phyloP scores from a whole-genome alignment of 1,140 invertebrate species.

The Papilio helenus region DNA sequence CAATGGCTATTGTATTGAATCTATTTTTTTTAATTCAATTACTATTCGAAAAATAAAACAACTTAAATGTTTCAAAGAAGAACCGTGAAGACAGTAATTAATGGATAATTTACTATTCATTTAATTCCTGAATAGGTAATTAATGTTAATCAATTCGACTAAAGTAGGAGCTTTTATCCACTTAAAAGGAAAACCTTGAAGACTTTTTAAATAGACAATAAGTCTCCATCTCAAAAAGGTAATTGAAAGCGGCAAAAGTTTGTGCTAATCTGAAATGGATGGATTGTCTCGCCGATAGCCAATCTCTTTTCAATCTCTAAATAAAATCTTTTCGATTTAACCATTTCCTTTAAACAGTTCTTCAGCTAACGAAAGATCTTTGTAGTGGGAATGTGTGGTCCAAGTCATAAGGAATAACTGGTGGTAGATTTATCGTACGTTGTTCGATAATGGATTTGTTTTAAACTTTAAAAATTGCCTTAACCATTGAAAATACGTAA shows the following conservation, averaged over 20 bases:
- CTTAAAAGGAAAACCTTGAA: not conserved
- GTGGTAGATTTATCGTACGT: not conserved
- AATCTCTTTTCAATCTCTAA: constrained; percentile 25
- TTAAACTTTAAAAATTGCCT: too few species aligned
- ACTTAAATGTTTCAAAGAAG: not conserved
- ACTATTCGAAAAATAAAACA: not conserved
- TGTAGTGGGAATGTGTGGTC: constrained; percentile 7
- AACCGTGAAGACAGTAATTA: not conserved
- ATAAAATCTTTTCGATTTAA: constrained; percentile 37
- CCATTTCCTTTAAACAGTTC: constrained; percentile 36
- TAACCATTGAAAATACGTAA: too few species aligned
- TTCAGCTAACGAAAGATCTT: constrained; percentile 24
- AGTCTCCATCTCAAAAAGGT: not conserved
- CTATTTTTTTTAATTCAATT: not conserved
- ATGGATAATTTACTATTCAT: not conserved
- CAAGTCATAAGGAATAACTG: not conserved
- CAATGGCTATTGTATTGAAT: not conserved
- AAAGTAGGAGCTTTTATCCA: not conserved
- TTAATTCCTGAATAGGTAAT: not conserved
- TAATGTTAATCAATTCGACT: not conserved
- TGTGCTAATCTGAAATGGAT: constrained; percentile 26
- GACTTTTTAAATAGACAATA: not conserved
- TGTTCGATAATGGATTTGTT: too few species aligned
- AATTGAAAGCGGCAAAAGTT: constrained; percentile 6
- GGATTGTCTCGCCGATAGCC: constrained; percentile 22